These are phyloP conservation scores for Mythimna ferrago DNA, from an alignment of 2,888 invertebrate genomes.

Conservation along the genomic window DNA sequence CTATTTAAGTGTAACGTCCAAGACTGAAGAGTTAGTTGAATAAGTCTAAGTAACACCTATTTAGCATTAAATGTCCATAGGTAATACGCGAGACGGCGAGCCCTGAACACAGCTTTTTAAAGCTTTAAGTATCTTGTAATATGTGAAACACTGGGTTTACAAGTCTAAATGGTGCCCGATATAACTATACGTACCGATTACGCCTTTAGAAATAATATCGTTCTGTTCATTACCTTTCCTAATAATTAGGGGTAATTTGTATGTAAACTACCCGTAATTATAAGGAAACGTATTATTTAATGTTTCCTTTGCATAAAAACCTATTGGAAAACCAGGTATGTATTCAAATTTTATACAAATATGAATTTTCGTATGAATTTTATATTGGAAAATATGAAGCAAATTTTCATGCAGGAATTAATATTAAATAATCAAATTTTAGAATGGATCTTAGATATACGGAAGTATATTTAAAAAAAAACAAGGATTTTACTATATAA, in stretches of 20 bases:
- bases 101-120: constrained; percentile 69
- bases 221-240: constrained; percentile 10
- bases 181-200: constrained; percentile 26
- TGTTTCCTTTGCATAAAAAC: constrained; percentile 32
- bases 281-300: constrained; percentile 10
- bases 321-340: constrained; percentile 4
- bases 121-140: constrained; percentile 63
- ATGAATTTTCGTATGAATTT: constrained; percentile 42
- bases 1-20: constrained; percentile 90
- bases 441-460: not conserved
- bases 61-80: constrained; percentile 90
- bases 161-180: constrained; percentile 39
- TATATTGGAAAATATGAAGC: constrained; percentile 39
- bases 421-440: constrained; percentile 1
- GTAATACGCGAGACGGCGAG: constrained; percentile 80
- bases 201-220: constrained; percentile 18
- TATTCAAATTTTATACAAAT: constrained; percentile 43
- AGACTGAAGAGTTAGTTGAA: constrained; percentile 90
- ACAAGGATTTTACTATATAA: not conserved
- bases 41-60: constrained; percentile 89
- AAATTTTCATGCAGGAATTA: constrained; percentile 25
- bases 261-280: constrained; percentile 22
- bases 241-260: constrained; percentile 17
- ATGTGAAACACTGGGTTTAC: constrained; percentile 63
- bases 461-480: not conserved